Evolutionary conservation across 2,113 vertebrate species (phyloP), one percentile per base, ranked within the genome.

Genomic region (Barbus barbus): DNA sequence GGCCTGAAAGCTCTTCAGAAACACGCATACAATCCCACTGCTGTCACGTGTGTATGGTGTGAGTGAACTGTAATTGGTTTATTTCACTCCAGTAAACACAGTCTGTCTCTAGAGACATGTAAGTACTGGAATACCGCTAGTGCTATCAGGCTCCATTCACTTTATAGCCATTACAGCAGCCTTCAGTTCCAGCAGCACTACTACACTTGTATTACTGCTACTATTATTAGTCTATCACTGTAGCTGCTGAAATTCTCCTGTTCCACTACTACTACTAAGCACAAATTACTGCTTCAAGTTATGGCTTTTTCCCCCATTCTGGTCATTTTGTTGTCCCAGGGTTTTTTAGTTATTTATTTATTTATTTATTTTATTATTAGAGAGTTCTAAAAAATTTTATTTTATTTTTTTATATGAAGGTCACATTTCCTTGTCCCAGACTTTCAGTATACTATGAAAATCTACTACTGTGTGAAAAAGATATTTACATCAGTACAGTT

Each of bases 41-140:
- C 8, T 12, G 51, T 84, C 51, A 74, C 78, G 38, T 81, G 67
- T 63, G 67, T 58, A 46, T 53, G 44, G 74, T 84, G 33, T 73
- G 33, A 41, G 67, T 82, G 33, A 38, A 38, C 51, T 22, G 28
- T 22, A 33, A 65, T 67, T 78, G 61, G 53, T 80, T 85, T 72
- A 61, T 81, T 65, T 65, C 84, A 85, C 84, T 81, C 58, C 78
- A 85, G 44, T 75, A 75, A 80, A 51, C 77, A 75, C 84, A 81
- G 58, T 60, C 13, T 58, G 36, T 74, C 81, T 83, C 51, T 60
- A 24, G 51, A 74, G 81, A 74, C 36, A 24, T 83, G 46, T 56
- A 72, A 82, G 80, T 58, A 71, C 79, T 67, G 78, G 36, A 80
- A 80, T 28, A 20, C n/a, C 24, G 33, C 46, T 5, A 31, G 14